Base-by-base conservation (phyloP, 2,797 vertebrate species). In the Rhinophrynus dorsalis region DNA sequence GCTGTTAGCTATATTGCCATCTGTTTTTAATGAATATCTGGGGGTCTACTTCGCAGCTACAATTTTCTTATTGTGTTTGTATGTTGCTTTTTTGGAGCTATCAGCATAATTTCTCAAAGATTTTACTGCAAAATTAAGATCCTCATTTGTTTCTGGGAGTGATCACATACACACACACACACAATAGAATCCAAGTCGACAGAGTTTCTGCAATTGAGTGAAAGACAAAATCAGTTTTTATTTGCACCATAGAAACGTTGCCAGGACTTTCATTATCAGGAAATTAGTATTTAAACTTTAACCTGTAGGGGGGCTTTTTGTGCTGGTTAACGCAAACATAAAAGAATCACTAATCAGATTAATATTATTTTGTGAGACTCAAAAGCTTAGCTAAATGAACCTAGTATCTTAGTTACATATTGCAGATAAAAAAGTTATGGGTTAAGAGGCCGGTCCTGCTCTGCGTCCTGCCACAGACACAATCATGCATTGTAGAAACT, bases 231-330 rank as follows among this genome's bases (percentile, higher is more conserved):
- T 88, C 80, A 89, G 86, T 93, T 94, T 93, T 92, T 89, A 84
- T 86, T 89, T 92, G 90, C 90, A 85, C 89, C 87, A 90, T 88
- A 88, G 93, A 97, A 96, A 95, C 90, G 92, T 94, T 91, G 85
- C 94, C 92, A 96, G 88, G 89, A 91, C 89, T 90, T 90, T 91
- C 92, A 94, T 96, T 95, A 95, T 96, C 92, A 94, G 86, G 88
- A 96, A 97, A 96, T 98, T 95, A 94, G 96, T 93, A 92, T 96
- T 98, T 98, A 97, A 98, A 99, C 95, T 97, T 95, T 96, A 96
- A 96, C 94, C 94, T 94, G 93, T 94, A 90, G 94, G 95, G 93
- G 94, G 93, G 89, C 93, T 94, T 91, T 96, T 98, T 98, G 93
- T 98, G 92, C 91, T 93, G 89, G 89, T 93, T 96, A 98, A 97